Evolutionary conservation across 2,113 vertebrate species (phyloP).

Genomic region (Cyanocitta stelleri): DNA sequence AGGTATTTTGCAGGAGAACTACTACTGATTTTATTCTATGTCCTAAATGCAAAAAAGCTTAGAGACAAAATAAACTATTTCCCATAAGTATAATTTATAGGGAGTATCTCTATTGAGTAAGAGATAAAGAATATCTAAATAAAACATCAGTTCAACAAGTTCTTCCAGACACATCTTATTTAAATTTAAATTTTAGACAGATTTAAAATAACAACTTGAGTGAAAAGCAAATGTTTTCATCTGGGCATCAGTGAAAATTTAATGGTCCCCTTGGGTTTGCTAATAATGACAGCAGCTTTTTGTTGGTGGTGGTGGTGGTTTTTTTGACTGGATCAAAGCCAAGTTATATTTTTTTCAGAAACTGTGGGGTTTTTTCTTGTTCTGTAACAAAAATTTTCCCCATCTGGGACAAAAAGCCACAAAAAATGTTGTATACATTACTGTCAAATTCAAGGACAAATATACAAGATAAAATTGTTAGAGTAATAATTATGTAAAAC

Average conservation of each 20-base stretch:
- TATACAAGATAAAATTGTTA: slow-evolving; percentile 8
- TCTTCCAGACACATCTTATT: slow-evolving; percentile 16
- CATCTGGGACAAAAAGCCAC: neutral
- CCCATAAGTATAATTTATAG: neutral
- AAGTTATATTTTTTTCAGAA: slow-evolving; percentile 39
- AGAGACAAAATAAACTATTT: neutral
- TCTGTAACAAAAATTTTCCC: slow-evolving; percentile 21
- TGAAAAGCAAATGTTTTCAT: slow-evolving; percentile 7
- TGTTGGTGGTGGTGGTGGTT: neutral
- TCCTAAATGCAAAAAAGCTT: slow-evolving; percentile 24
- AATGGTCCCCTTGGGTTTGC: slow-evolving; percentile 48
- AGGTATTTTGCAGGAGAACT: neutral
- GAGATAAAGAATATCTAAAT: slow-evolving; percentile 22
- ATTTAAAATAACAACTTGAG: slow-evolving; percentile 2
- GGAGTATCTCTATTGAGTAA: neutral
- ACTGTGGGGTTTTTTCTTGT: neutral
- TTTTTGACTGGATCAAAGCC: slow-evolving; percentile 45
- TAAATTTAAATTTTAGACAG: slow-evolving; percentile 31
- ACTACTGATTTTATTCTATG: neutral
- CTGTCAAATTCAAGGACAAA: slow-evolving; percentile 44
- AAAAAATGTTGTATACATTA: slow-evolving; percentile 2
- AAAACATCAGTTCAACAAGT: slow-evolving; percentile 13
- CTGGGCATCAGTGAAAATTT: slow-evolving; percentile 40
- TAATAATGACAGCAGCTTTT: slow-evolving; percentile 23
- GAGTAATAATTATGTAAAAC: slow-evolving; percentile 6